A percentile compares a stretch with the other conserved stretches of the same genome.
Evolutionary conservation across 1,140 invertebrate species (phyloP).

Genomic region (Augochlora pura): DNA sequence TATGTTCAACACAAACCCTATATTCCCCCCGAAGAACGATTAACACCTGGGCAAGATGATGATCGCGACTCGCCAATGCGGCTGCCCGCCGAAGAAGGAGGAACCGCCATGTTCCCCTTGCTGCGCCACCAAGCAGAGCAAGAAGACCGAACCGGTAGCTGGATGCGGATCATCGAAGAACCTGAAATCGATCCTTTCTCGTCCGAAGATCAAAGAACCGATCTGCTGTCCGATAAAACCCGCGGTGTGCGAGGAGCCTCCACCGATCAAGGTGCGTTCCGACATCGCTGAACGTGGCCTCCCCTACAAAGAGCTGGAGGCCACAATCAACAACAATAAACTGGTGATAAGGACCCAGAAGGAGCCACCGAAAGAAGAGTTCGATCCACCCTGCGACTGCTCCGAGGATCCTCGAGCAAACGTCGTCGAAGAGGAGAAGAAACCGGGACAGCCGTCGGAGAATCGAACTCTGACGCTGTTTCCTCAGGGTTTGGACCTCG

Average conservation of each 20-base stretch:
- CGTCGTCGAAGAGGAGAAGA: not conserved
- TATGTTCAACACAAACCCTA: not conserved
- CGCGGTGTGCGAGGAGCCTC: not conserved
- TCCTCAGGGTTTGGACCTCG: not conserved
- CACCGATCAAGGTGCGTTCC: conserved; percentile 49
- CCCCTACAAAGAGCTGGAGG: conserved; percentile 74
- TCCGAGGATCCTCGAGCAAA: not conserved
- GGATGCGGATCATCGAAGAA: too few species aligned
- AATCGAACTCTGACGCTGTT: conserved; percentile 62
- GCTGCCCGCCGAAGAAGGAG: conserved; percentile 43
- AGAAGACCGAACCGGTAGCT: not conserved
- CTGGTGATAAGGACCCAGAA: conserved; percentile 71
- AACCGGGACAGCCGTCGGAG: not conserved
- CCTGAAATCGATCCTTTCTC: not conserved
- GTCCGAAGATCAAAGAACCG: not conserved
- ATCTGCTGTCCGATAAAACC: conserved; percentile 13
- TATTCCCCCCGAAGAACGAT: not conserved
- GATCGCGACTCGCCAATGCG: conserved; percentile 57
- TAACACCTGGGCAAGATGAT: conserved; percentile 58
- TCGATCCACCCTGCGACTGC: conserved; percentile 71
- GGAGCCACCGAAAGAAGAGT: conserved; percentile 49
- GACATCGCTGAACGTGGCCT: conserved; percentile 63
- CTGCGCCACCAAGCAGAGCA: not conserved
- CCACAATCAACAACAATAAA: conserved; percentile 71
- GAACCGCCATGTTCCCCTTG: conserved; percentile 20